phyloP scores from a whole-genome alignment of 1,140 invertebrate genomes.

The Zophobas morio region DNA sequence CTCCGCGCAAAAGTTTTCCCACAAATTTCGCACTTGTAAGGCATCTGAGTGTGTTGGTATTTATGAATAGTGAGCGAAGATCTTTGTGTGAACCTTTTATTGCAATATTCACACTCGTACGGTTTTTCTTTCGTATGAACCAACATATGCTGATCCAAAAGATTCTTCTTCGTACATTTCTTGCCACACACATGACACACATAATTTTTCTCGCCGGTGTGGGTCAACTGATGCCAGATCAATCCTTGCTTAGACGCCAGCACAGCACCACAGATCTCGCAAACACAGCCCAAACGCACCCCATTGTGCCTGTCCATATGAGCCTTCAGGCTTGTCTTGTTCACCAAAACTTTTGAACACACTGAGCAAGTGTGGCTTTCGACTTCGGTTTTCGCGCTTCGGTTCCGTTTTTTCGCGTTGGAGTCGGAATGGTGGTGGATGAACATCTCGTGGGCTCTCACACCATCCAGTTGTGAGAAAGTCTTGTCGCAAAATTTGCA shows the following conservation, averaged over 20 bases:
- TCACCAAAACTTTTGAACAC: not conserved
- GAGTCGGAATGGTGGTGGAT: too few species aligned
- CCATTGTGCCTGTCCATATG: conserved; percentile 65
- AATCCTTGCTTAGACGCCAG: conserved; percentile 6
- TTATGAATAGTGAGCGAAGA: conserved; percentile 63
- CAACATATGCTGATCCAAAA: conserved; percentile 76
- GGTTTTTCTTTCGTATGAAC: conserved; percentile 67
- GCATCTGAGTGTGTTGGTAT: conserved; percentile 54
- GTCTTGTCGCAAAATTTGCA: too few species aligned
- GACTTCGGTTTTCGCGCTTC: not conserved
- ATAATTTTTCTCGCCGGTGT: conserved; percentile 37
- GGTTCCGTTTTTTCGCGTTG: too few species aligned
- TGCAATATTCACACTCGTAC: conserved; percentile 60
- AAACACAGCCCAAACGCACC: conserved; percentile 66
- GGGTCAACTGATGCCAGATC: conserved; percentile 10
- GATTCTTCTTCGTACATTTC: conserved; percentile 57
- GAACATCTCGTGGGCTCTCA: too few species aligned
- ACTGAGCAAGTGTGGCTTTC: not conserved
- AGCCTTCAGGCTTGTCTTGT: conserved; percentile 66
- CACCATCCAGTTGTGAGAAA: too few species aligned
- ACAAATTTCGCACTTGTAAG: conserved; percentile 42
- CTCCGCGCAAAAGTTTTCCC: conserved; percentile 19
- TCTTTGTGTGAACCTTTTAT: conserved; percentile 53
- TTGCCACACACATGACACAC: conserved; percentile 44
- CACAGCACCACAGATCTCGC: conserved; percentile 68